Conservation (phyloP, 2,797 vertebrate genomes). For the Muscicapa striata region DNA sequence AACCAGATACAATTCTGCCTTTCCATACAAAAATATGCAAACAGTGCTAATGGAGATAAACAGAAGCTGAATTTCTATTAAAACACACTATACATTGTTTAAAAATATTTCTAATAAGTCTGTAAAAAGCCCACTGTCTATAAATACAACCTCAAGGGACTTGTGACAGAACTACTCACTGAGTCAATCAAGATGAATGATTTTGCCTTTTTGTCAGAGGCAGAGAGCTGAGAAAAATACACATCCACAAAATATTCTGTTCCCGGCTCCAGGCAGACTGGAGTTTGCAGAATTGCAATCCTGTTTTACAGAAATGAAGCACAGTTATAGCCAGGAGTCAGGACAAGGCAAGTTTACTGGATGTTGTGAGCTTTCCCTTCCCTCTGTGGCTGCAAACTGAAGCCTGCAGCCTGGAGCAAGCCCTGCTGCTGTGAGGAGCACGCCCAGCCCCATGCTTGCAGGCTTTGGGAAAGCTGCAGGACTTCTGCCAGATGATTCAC, state of each 20-base stretch:
- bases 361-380: not conserved
- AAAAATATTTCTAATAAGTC: not conserved
- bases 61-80: not conserved
- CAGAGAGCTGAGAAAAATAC: slow-evolving; percentile 76
- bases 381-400: not conserved
- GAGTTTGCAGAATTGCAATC: slow-evolving; percentile 74
- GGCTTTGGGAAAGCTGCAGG: not conserved
- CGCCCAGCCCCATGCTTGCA: not conserved
- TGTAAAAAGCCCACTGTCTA: not conserved
- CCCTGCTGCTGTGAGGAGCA: not conserved
- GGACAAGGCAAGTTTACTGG: not conserved
- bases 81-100: not conserved
- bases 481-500: not conserved
- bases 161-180: slow-evolving; percentile 75
- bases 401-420: not conserved
- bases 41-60: not conserved
- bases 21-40: not conserved
- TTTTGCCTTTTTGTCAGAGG: slow-evolving; percentile 38
- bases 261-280: slow-evolving; percentile 80
- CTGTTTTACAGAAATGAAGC: slow-evolving; percentile 63
- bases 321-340: not conserved
- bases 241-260: slow-evolving; percentile 82
- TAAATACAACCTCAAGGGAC: not conserved
- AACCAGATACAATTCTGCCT: not conserved
- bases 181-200: slow-evolving; percentile 86